Evolutionary conservation across 2,797 vertebrate genomes (phyloP).

Genomic region (Enteromius paludinosus): DNA sequence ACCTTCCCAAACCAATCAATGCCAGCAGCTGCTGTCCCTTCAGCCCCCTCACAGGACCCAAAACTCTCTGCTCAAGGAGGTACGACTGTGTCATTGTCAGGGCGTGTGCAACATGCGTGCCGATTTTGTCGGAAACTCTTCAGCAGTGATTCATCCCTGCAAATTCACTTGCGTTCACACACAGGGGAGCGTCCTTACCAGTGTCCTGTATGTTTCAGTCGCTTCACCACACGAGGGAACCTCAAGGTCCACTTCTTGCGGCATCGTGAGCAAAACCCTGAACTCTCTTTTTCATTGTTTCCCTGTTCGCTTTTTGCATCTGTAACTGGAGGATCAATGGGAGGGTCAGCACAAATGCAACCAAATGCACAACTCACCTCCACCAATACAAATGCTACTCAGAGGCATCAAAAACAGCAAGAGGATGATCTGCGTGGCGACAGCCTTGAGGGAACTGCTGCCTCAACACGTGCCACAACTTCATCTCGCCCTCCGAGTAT

Average conservation of each 20-base stretch:
- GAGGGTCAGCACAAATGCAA: conserved; percentile 71
- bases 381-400: conserved; percentile 61
- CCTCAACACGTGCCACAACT: conserved; percentile 71
- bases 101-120: conserved; percentile 82
- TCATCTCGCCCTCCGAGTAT: conserved; percentile 79
- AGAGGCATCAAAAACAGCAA: conserved; percentile 74
- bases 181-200: conserved; percentile 92
- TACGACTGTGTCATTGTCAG: conserved; percentile 60
- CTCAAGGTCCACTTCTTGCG: conserved; percentile 92
- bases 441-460: conserved; percentile 65
- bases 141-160: conserved; percentile 88
- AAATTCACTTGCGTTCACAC: conserved; percentile 92
- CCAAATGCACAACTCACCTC: conserved; percentile 54
- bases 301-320: conserved; percentile 86
- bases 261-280: conserved; percentile 90
- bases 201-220: conserved; percentile 90
- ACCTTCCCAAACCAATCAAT: conserved; percentile 71
- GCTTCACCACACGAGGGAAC: conserved; percentile 91
- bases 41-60: conserved; percentile 68
- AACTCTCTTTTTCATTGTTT: conserved; percentile 89
- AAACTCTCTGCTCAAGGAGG: conserved; percentile 60
- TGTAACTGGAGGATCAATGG: conserved; percentile 68
- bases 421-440: conserved; percentile 76
- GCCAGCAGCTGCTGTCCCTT: conserved; percentile 64
- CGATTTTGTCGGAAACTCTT: conserved; percentile 91